Evolutionary conservation across 2,888 invertebrate species (phyloP).

Genomic region (Latrodectus elegans): DNA sequence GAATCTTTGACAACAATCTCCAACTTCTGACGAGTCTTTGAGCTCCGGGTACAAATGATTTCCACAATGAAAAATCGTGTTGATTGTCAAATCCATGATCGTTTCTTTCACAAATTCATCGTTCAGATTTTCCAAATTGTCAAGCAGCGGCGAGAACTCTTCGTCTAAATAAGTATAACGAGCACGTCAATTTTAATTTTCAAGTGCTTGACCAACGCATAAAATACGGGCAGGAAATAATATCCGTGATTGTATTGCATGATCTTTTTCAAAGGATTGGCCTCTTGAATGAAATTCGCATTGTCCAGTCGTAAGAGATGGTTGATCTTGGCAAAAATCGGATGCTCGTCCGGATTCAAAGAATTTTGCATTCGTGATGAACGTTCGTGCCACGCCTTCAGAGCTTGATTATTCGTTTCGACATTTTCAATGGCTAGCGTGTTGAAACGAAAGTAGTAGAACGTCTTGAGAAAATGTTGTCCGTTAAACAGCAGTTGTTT

Average conservation of each 20-base stretch:
- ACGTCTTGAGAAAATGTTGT: not conserved
- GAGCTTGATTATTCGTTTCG: not conserved
- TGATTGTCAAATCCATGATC: not conserved
- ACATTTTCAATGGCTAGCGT: not conserved
- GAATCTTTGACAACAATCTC: not conserved
- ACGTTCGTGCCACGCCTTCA: not conserved
- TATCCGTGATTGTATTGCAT: not conserved
- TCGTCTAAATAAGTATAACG: not conserved
- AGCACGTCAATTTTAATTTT: not conserved
- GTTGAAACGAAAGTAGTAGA: not conserved
- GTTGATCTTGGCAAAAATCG: not conserved
- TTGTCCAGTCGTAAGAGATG: not conserved
- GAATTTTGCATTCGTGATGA: not conserved
- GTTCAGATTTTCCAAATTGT: not conserved
- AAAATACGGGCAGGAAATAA: constrained; percentile 3
- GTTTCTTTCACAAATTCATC: not conserved
- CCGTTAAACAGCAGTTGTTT: not conserved
- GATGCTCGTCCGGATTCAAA: not conserved
- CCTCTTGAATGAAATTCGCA: not conserved
- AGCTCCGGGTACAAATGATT: not conserved
- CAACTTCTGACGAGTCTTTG: not conserved
- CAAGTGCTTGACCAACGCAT: not conserved
- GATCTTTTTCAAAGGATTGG: not conserved
- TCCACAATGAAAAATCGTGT: constrained; percentile 14
- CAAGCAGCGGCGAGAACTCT: not conserved